Evolutionary conservation across 2,797 vertebrate genomes (phyloP).

Genomic region (Sciaenops ocellatus): DNA sequence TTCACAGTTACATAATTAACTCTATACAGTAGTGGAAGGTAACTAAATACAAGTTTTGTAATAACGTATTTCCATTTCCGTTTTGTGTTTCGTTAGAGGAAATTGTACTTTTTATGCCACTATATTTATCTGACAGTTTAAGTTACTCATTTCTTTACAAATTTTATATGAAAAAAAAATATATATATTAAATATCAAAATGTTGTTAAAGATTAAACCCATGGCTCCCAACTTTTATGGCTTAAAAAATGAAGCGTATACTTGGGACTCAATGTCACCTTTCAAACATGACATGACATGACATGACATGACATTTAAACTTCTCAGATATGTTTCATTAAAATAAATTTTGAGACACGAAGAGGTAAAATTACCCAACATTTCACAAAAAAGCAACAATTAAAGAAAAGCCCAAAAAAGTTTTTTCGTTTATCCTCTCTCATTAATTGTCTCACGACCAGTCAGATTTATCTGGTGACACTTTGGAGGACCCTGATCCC

Average conservation of each 20-base stretch:
- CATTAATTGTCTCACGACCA: neutral
- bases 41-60: neutral
- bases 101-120: neutral
- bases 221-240: neutral
- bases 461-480: neutral
- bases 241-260: neutral
- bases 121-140: neutral
- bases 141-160: neutral
- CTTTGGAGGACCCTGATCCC: neutral
- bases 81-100: neutral
- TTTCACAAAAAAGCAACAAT: neutral
- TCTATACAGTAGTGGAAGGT: neutral
- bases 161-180: too few relatives aligned
- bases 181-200: neutral
- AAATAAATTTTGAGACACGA: neutral
- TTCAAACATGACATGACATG: neutral
- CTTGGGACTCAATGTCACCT: neutral
- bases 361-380: neutral
- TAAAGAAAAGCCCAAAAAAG: too few relatives aligned
- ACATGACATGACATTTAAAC: neutral
- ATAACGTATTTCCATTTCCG: neutral
- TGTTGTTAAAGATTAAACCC: neutral
- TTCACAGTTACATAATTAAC: neutral
- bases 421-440: neutral
- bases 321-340: neutral